phyloP scores from a whole-genome alignment of 2,888 invertebrate genomes.

The Nomada ruficornis region DNA sequence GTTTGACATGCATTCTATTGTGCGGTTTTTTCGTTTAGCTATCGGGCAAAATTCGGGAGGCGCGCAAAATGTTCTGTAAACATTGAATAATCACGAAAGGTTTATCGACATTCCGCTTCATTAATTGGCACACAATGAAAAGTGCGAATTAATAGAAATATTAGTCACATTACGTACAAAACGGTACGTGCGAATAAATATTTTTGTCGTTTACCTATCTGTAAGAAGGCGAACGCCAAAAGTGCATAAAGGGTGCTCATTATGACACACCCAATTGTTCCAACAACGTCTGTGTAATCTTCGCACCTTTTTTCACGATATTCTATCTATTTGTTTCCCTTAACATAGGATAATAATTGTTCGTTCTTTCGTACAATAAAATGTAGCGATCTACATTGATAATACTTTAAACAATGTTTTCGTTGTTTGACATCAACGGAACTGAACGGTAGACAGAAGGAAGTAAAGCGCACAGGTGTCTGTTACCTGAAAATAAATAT shows the following conservation, averaged over 20 bases:
- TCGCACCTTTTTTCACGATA: slow-evolving; percentile 22
- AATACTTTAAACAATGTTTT: slow-evolving; percentile 11
- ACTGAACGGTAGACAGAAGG: slow-evolving; percentile 19
- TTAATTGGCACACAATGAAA: background rate
- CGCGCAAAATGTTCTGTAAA: background rate
- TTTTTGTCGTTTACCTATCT: slow-evolving; percentile 71
- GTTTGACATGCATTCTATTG: background rate
- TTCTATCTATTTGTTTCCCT: slow-evolving; percentile 20
- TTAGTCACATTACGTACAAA: slow-evolving; percentile 6
- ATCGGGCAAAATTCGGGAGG: background rate
- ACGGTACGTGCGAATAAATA: slow-evolving; percentile 9
- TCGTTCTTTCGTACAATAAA: background rate
- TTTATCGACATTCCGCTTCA: background rate
- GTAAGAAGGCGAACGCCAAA: slow-evolving; percentile 69
- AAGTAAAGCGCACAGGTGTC: slow-evolving; percentile 58
- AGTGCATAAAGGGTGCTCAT: slow-evolving; percentile 73
- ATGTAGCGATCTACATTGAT: slow-evolving; percentile 13
- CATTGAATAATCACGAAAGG: background rate
- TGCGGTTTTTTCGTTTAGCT: background rate
- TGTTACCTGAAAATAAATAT: slow-evolving; percentile 67
- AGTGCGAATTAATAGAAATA: background rate
- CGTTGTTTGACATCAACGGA: slow-evolving; percentile 30
- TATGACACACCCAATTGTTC: slow-evolving; percentile 76
- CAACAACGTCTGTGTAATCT: slow-evolving; percentile 42
- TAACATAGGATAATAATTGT: slow-evolving; percentile 25